phyloP scores from a whole-genome alignment of 2,113 vertebrate genomes.

The Colius striatus region DNA sequence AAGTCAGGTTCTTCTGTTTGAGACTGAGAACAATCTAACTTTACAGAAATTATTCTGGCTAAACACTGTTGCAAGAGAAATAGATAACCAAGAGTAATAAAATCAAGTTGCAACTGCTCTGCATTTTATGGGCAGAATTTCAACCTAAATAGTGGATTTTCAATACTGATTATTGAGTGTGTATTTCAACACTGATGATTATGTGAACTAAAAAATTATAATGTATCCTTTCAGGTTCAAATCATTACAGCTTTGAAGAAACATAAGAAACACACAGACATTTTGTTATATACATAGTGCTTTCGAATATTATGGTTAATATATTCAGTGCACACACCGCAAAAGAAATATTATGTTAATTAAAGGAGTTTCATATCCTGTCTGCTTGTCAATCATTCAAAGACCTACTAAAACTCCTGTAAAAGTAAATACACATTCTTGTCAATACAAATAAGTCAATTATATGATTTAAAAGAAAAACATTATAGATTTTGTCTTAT shows the following conservation, averaged over 20 bases:
- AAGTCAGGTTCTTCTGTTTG: background rate
- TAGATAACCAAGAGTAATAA: background rate
- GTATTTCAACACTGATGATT: background rate
- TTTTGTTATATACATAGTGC: background rate
- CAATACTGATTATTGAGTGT: background rate
- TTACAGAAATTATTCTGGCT: background rate
- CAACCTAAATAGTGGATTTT: background rate
- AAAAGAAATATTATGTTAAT: background rate
- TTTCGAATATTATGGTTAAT: background rate
- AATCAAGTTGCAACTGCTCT: background rate
- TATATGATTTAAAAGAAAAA: background rate
- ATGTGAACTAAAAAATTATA: background rate
- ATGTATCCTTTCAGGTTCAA: background rate
- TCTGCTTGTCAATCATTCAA: background rate
- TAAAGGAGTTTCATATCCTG: background rate
- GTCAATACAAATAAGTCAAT: background rate
- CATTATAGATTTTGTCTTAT: background rate
- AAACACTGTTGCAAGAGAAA: background rate
- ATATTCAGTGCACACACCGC: rapidly evolving
- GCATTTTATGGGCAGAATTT: background rate
- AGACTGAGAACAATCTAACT: background rate
- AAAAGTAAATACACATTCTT: background rate
- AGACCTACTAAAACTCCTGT: background rate
- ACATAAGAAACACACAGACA: background rate
- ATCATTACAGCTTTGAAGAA: background rate